Evolutionary conservation across 2,888 invertebrate species (phyloP).

Genomic region (Cerastis leucographa): DNA sequence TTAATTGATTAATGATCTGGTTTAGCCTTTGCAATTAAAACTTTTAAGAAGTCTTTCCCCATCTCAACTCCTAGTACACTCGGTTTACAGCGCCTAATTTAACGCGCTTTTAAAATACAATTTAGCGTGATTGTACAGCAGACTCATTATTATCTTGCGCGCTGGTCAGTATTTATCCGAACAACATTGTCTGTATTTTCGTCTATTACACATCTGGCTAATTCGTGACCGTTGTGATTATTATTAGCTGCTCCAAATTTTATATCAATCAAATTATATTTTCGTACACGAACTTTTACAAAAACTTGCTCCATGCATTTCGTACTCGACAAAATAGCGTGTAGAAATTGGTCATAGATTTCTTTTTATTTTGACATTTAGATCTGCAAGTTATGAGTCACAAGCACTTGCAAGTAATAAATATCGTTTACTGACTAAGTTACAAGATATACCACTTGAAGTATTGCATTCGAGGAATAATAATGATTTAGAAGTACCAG

Average conservation of each 20-base stretch:
- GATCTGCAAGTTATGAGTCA: conserved; percentile 21
- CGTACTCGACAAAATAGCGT: conserved; percentile 14
- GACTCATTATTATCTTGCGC: conserved; percentile 24
- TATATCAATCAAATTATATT: conserved; percentile 42
- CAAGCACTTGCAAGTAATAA: conserved; percentile 20
- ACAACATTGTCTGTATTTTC: conserved; percentile 50
- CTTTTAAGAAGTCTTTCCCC: not conserved
- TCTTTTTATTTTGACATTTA: conserved; percentile 35
- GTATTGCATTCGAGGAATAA: conserved; percentile 18
- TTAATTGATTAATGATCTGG: too few relatives aligned
- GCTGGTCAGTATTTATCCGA: conserved; percentile 19
- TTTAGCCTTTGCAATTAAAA: not conserved
- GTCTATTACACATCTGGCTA: conserved; percentile 50
- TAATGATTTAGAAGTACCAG: conserved; percentile 19
- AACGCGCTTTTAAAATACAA: not conserved
- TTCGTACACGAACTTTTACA: conserved; percentile 33
- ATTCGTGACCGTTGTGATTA: conserved; percentile 49
- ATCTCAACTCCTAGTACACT: not conserved
- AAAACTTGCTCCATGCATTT: conserved; percentile 33
- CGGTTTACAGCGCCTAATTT: not conserved
- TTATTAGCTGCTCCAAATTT: conserved; percentile 52
- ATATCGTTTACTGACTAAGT: conserved; percentile 11
- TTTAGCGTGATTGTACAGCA: conserved; percentile 6
- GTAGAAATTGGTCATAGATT: conserved; percentile 36
- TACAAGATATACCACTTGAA: conserved; percentile 19